Base-by-base conservation (phyloP, 2,888 invertebrate genomes). In the Drosophila anceps region DNA sequence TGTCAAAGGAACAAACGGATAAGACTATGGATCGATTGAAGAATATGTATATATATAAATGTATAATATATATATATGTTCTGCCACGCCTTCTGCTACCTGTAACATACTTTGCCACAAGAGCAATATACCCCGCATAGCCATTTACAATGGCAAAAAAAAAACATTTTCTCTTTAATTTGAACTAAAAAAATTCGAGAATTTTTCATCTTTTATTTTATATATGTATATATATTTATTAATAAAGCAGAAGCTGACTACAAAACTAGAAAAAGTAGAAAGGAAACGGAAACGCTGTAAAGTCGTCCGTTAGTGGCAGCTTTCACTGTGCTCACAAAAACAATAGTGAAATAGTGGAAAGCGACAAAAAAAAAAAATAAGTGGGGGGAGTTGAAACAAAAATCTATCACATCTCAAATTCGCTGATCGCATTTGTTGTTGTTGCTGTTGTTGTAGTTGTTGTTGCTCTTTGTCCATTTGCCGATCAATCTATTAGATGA, bases 401-500 rank as follows among this genome's bases (percentile, higher is more conserved):
- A 54, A 46, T 37, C 60, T 74, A 76, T 76, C 79, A 76, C 79
- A 76, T 76, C 74, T 50, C 41, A 44, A 73, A 61, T 55, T 43
- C 51, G 27, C 20, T 35, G 27, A 63, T 63, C 44, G 44, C 48
- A 29, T n/a, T n/a, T 9, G 27, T 4, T 48, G 27, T 4, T 48
- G 27, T 10, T 10, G 48, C n/a, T 9, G 27, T 4, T 48, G 27
- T 4, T 48, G 27, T 10, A 6, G 48, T n/a, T 9, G 27, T 4
- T 48, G 27, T 4, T 48, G 27, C 6, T 10, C 29, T 18, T 13
- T 13, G 12, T 18, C 27, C 27, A 3, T 4, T 18, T 15, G 15
- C 4, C 4, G 35, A 24, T 77, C 80, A 91, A 57, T 92, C 92
- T 35, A 88, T 72, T 64, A 83, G 59, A 63, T 86, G 82, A 3